Base-by-base conservation (phyloP, 1,140 invertebrate species). In the Drosophila orena region DNA sequence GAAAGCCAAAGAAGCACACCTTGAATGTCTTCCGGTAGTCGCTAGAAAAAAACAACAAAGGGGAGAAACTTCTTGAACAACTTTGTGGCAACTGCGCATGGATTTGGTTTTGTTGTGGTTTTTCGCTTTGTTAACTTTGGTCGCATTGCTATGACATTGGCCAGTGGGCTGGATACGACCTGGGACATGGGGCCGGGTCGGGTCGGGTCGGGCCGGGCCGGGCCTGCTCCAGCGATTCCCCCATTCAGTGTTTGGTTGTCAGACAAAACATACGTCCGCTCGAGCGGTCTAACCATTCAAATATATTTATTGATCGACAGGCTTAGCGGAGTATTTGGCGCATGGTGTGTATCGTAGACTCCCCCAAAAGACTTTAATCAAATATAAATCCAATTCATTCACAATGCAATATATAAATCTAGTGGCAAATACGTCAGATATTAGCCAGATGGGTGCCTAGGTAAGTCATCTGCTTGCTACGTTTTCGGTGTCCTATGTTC, bases 111-210 rank as follows among this genome's bases (percentile, higher is more conserved):
- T 89, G 84, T 89, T 89, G 84, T 89, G 84, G 84, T 89, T 89
- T 89, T 71, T 71, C 66, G 80, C 79, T 71, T 80, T 89, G 79
- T 79, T 77, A 89, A 84, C 84, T 89, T 83, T 79, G 69, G 76
- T 80, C 84, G 84, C 65, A 89, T 89, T 89, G 84, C 84, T 89
- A 89, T 89, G 84, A 89, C 84, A 89, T 84, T 89, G 84, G 85
- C 66, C 27, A 70, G 24, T 47, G 47, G 46, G 8, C n/a, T 50
- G 47, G 46, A 27, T 14, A 27, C 46, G 22, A 34, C 47, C 27
- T 17, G 47, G 24, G 27, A 34, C 47, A 30, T 27, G 14, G 27
- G 24, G 14, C 54, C 22, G n/a, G n/a, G n/a, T n/a, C n/a, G n/a
- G n/a, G n/a, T n/a, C n/a, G n/a, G n/a, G n/a, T n/a, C n/a, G n/a